These are phyloP conservation scores for Aplocera efformata DNA, from an alignment of 2,888 invertebrate species.

Conservation along the genomic window DNA sequence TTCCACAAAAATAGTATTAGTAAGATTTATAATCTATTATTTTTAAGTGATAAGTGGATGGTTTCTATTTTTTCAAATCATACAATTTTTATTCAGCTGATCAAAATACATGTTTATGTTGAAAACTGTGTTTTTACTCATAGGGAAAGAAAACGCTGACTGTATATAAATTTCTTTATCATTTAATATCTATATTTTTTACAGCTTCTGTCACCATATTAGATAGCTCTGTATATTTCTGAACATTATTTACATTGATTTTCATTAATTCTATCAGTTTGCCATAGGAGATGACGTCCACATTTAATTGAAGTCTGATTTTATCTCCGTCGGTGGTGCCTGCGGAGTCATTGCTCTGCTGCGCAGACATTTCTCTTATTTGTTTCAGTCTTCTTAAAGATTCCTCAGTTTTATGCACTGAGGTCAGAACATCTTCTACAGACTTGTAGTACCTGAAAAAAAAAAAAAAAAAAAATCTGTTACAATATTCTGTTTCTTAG, in stretches of 20 bases:
- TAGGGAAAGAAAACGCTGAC: constrained; percentile 35
- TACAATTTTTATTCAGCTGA: constrained; percentile 78
- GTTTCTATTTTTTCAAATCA: constrained; percentile 81
- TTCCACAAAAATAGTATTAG: constrained; percentile 83
- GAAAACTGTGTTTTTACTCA: constrained; percentile 50
- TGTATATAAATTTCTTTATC: constrained; percentile 63
- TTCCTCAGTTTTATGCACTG: constrained; percentile 97
- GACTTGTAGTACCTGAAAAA: constrained; percentile 83
- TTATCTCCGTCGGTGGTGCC: constrained; percentile 95
- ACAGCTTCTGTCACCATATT: constrained; percentile 83
- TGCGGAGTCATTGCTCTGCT: constrained; percentile 71
- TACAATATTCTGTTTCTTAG: no score
- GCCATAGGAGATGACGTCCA: constrained; percentile 90
- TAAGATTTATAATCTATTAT: constrained; percentile 73
- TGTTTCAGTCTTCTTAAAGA: constrained; percentile 94
- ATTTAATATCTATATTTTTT: constrained; percentile 78
- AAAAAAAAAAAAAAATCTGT: neutral
- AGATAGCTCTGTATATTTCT: constrained; percentile 81
- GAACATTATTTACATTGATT: constrained; percentile 78
- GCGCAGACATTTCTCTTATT: constrained; percentile 82
- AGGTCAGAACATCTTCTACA: constrained; percentile 93
- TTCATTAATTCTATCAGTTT: constrained; percentile 80
- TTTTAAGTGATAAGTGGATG: constrained; percentile 77
- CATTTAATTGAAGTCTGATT: constrained; percentile 92
- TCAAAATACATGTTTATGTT: constrained; percentile 80